Percentiles rank a stretch among this genome's conserved stretches.
phyloP scores from a whole-genome alignment of 2,113 vertebrate genomes.

The Regulus satrapa region DNA sequence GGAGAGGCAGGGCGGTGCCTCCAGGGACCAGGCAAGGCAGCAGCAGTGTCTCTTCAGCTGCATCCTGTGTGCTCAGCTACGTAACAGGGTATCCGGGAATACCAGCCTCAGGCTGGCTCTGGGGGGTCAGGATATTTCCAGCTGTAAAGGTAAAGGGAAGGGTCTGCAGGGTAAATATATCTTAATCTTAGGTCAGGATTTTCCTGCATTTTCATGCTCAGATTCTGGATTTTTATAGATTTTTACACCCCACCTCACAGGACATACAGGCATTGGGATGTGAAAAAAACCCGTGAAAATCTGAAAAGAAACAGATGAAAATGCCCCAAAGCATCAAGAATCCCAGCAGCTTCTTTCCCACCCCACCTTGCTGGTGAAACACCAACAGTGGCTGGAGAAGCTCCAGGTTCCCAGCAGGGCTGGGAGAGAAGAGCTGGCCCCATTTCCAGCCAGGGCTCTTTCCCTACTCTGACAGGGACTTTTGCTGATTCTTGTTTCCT shows the following conservation, averaged over 20 bases:
- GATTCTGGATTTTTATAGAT: background rate
- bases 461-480: background rate
- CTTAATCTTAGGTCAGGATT: background rate
- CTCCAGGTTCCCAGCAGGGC: background rate
- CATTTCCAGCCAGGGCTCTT: background rate
- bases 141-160: background rate
- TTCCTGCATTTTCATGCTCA: background rate
- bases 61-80: background rate
- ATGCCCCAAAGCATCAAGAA: background rate
- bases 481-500: background rate
- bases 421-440: background rate
- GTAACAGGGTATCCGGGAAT: background rate
- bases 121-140: background rate
- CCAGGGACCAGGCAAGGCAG: accelerated
- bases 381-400: background rate
- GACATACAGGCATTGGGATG: background rate
- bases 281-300: background rate
- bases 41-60: accelerated
- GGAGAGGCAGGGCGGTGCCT: accelerated
- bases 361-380: accelerated
- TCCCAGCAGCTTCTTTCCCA: background rate
- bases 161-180: background rate
- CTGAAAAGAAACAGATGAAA: background rate
- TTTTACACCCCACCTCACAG: background rate
- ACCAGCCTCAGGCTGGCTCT: accelerated